Conservation (phyloP, 2,113 vertebrate species). For the Anthoscopus minutus region DNA sequence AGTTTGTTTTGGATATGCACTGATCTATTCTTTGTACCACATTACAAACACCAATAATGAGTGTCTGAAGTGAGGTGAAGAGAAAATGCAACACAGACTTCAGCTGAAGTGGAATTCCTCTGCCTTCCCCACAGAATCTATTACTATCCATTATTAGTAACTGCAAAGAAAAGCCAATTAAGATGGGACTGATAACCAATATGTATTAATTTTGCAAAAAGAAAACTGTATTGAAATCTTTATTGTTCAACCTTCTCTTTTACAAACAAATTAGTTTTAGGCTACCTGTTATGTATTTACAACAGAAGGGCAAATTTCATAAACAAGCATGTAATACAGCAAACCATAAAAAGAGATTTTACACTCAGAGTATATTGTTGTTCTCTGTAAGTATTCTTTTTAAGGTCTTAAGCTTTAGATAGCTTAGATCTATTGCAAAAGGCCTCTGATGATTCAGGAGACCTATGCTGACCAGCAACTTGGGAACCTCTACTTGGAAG, state of each 20-base stretch:
- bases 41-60: not conserved
- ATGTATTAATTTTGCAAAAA: not conserved
- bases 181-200: constrained; percentile 1
- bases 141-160: not conserved
- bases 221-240: not conserved
- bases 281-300: not conserved
- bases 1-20: not conserved
- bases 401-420: not conserved
- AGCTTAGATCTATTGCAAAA: not conserved
- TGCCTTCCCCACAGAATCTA: not conserved
- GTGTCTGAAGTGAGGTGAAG: not conserved
- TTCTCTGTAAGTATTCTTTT: not conserved
- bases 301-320: not conserved
- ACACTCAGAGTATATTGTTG: not conserved
- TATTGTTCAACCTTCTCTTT: not conserved
- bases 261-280: not conserved
- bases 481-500: not conserved
- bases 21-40: not conserved
- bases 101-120: not conserved
- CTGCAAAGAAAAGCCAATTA: constrained; percentile 14
- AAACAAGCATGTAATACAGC: not conserved
- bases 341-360: not conserved
- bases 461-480: not conserved
- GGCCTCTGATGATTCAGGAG: not conserved
- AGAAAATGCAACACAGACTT: not conserved